These are phyloP conservation scores for Cyprinodon diabolis DNA, from an alignment of 2,797 vertebrate genomes.

Conservation along the genomic window DNA sequence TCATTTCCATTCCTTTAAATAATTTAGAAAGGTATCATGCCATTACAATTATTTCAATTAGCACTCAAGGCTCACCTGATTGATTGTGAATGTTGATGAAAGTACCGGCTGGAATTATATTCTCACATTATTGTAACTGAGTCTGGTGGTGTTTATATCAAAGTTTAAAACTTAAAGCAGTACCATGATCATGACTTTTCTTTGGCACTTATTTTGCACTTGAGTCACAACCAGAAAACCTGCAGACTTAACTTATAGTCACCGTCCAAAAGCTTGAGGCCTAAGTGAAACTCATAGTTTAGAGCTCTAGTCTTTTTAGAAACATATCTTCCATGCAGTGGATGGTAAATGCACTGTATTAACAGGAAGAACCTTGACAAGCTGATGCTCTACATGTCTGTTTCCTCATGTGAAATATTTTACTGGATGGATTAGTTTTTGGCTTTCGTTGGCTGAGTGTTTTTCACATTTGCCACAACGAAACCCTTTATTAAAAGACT, in stretches of 20 bases:
- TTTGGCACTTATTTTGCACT: background rate
- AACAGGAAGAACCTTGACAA: background rate
- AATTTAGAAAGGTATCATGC: background rate
- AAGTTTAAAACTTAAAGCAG: background rate
- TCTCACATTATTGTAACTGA: background rate
- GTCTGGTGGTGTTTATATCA: background rate
- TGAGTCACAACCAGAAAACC: background rate
- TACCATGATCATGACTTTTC: background rate
- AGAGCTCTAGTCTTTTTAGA: background rate
- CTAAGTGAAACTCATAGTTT: background rate
- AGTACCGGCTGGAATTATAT: background rate
- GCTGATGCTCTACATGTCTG: too few relatives aligned
- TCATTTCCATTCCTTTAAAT: background rate
- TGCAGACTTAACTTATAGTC: background rate
- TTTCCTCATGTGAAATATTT: too few relatives aligned
- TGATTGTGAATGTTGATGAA: background rate
- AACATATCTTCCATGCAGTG: background rate
- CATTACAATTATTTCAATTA: background rate
- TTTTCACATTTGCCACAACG: background rate
- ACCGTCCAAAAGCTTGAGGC: background rate
- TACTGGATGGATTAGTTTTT: background rate
- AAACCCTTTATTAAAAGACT: too few relatives aligned
- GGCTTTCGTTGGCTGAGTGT: background rate
- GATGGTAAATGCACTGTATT: background rate
- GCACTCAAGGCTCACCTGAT: background rate